phyloP scores from a whole-genome alignment of 2,888 invertebrate species.

The Mystacides longicornis region DNA sequence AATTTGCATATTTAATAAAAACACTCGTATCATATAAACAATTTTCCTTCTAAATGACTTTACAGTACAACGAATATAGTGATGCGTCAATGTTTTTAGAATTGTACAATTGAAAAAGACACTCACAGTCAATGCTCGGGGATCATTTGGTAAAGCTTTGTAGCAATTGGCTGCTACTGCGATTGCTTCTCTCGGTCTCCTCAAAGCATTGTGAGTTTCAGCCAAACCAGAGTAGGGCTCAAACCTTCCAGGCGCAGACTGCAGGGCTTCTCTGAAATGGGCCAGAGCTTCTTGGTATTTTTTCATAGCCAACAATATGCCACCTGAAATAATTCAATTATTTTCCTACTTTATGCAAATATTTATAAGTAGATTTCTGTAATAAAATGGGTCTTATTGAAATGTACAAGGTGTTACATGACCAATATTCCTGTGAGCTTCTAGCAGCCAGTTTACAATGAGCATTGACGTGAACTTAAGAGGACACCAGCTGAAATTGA shows the following conservation, averaged over 20 bases:
- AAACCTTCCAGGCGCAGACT: slow-evolving; percentile 51
- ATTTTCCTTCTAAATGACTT: no score
- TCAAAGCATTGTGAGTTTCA: slow-evolving; percentile 62
- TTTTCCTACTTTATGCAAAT: background rate
- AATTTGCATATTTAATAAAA: no score
- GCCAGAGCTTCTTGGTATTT: slow-evolving; percentile 58
- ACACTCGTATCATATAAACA: no score
- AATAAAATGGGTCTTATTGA: no score
- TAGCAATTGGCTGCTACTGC: slow-evolving; percentile 64
- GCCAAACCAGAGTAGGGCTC: slow-evolving; percentile 75
- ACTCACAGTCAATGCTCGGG: slow-evolving; percentile 65
- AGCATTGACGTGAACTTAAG: no score
- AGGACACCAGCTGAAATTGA: no score
- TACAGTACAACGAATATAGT: no score
- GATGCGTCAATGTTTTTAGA: no score
- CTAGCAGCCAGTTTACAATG: no score
- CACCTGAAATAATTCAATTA: slow-evolving; percentile 12
- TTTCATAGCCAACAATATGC: slow-evolving; percentile 56
- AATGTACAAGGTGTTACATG: no score
- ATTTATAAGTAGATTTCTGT: background rate
- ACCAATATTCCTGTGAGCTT: no score
- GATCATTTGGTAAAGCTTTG: slow-evolving; percentile 62
- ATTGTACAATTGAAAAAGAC: no score
- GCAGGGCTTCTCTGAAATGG: slow-evolving; percentile 60
- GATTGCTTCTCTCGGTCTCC: slow-evolving; percentile 64